Evolutionary conservation across 2,113 vertebrate species (phyloP).

Genomic region (Toxotes chatareus): DNA sequence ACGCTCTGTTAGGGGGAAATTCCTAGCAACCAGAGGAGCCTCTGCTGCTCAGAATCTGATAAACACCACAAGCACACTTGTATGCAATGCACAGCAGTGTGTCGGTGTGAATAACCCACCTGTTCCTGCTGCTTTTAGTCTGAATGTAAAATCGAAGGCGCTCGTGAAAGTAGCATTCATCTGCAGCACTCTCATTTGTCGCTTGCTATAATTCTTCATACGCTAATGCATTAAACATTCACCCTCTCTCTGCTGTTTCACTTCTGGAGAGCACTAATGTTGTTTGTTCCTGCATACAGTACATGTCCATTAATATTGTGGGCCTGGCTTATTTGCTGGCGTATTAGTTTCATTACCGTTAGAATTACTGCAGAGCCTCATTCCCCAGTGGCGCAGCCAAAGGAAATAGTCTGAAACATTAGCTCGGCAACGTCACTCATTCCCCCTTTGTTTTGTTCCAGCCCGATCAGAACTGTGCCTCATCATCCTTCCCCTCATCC

Average conservation of each 20-base stretch:
- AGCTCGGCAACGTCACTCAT: constrained; percentile 9
- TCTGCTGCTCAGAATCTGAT: background rate
- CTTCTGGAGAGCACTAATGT: constrained; percentile 39
- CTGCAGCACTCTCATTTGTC: constrained; percentile 18
- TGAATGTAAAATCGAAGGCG: constrained; percentile 36
- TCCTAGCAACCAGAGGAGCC: background rate
- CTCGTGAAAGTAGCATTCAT: constrained; percentile 6
- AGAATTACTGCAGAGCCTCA: constrained; percentile 51
- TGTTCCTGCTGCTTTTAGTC: constrained; percentile 3
- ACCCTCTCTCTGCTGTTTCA: constrained; percentile 8
- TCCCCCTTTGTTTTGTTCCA: constrained; percentile 29
- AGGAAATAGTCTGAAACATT: constrained; percentile 66
- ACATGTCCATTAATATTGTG: constrained; percentile 56
- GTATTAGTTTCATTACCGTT: constrained; percentile 52
- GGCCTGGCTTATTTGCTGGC: constrained; percentile 48
- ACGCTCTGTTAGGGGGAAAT: background rate
- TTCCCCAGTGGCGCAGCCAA: constrained; percentile 30
- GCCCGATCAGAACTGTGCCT: constrained; percentile 27
- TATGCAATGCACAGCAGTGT: background rate
- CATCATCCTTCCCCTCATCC: background rate
- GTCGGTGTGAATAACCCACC: constrained; percentile 5
- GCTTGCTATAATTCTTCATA: background rate
- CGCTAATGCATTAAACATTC: constrained; percentile 28
- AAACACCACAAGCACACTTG: background rate
- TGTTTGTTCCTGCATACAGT: constrained; percentile 38